A percentile compares a stretch with the other conserved stretches of the same genome.
These are phyloP conservation scores for Zaprionus taronus DNA, from an alignment of 1,140 invertebrate species.

Conservation along the genomic window DNA sequence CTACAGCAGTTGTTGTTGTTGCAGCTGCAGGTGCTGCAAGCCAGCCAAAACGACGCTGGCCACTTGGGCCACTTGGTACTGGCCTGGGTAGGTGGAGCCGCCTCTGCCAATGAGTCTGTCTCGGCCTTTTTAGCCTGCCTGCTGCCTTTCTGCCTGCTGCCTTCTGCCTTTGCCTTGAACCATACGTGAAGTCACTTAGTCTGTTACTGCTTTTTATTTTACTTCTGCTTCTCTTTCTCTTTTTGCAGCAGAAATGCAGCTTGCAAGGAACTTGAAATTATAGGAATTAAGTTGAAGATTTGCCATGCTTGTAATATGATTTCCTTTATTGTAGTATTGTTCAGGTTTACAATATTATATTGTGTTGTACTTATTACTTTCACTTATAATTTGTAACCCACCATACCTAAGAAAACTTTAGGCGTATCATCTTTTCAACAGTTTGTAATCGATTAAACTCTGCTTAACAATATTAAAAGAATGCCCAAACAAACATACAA, in stretches of 20 bases:
- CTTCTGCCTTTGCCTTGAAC: constrained; percentile 39
- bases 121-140: constrained; percentile 6
- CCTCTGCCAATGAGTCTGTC: constrained; percentile 20
- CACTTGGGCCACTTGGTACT: constrained; percentile 14
- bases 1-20: constrained; percentile 27
- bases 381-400: too few species aligned
- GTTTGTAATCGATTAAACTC: too few species aligned
- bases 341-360: background rate
- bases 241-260: background rate
- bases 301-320: background rate
- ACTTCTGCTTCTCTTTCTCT: background rate
- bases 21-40: constrained; percentile 59
- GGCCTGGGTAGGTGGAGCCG: constrained; percentile 66
- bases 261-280: background rate
- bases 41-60: constrained; percentile 69
- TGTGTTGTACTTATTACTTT: background rate
- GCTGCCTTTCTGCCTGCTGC: background rate
- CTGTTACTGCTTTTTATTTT: constrained; percentile 11
- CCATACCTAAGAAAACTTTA: too few species aligned
- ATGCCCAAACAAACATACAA: too few species aligned
- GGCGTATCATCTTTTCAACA: too few species aligned
- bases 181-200: constrained; percentile 21
- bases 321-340: background rate
- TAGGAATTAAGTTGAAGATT: background rate
- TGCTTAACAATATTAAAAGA: too few species aligned